phyloP scores from a whole-genome alignment of 2,797 vertebrate genomes.

The Cryptoprocta ferox region DNA sequence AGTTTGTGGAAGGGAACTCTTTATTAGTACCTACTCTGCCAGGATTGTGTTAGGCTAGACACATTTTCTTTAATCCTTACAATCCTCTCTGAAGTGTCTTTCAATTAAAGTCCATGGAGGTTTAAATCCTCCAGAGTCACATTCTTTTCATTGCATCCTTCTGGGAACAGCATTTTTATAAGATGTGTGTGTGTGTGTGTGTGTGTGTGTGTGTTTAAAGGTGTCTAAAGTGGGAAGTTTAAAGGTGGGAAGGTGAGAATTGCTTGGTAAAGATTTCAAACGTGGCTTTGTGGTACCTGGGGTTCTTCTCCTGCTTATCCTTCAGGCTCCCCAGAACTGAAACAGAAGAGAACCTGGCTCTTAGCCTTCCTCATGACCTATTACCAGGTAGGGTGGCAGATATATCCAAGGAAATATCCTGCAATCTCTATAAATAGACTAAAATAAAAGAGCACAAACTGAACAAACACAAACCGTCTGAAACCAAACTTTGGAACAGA shows the following conservation, averaged over 20 bases:
- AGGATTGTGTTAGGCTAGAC: not conserved
- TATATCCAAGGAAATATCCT: not conserved
- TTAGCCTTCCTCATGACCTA: not conserved
- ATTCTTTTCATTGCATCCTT: not conserved
- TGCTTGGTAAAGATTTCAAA: not conserved
- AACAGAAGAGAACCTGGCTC: not conserved
- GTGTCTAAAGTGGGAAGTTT: too few relatives aligned
- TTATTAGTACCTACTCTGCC: not conserved
- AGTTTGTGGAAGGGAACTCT: not conserved
- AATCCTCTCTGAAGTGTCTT: not conserved
- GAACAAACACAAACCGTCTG: not conserved
- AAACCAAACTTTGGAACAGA: not conserved
- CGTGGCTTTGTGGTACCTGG: not conserved
- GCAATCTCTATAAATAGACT: not conserved
- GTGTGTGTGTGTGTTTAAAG: not conserved
- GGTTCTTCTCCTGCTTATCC: not conserved
- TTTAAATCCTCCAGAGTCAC: conserved; percentile 38
- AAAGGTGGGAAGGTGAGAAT: not conserved
- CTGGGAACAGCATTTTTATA: conserved; percentile 24
- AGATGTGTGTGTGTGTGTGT: not conserved
- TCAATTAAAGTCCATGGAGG: not conserved
- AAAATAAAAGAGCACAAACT: not conserved
- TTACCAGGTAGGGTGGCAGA: not conserved
- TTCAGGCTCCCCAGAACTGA: not conserved
- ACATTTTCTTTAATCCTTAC: not conserved